These are phyloP conservation scores for Mesochorus sp. DNA, from an alignment of 2,888 invertebrate genomes.

Conservation along the genomic window DNA sequence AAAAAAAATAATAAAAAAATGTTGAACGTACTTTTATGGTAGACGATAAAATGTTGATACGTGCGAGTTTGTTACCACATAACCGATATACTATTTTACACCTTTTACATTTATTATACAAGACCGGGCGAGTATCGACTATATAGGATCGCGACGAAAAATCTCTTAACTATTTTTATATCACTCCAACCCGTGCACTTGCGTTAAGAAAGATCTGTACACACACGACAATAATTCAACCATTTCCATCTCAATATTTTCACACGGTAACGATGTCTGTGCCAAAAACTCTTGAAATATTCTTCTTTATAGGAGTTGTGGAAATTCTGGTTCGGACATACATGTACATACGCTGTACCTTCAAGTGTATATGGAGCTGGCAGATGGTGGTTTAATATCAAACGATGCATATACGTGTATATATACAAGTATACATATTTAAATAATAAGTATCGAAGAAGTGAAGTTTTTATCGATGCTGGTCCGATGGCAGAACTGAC, in stretches of 20 bases:
- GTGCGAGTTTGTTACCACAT: background rate
- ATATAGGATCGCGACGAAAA: background rate
- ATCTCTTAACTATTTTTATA: background rate
- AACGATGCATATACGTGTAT: background rate
- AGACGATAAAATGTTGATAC: background rate
- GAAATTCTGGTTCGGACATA: slow-evolving; percentile 38
- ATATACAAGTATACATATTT: background rate
- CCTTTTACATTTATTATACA: no score
- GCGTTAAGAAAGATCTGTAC: background rate
- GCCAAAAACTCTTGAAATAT: slow-evolving; percentile 38
- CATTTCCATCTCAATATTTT: slow-evolving; percentile 37
- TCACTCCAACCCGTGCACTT: background rate
- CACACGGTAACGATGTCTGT: slow-evolving; percentile 24
- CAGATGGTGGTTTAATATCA: background rate
- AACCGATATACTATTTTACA: slow-evolving; percentile 5
- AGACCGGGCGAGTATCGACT: background rate
- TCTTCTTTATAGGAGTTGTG: slow-evolving; percentile 35
- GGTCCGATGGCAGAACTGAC: slow-evolving; percentile 32
- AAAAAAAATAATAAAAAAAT: no score
- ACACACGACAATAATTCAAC: slow-evolving; percentile 37
- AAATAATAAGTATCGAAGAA: slow-evolving; percentile 47
- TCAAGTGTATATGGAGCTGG: background rate
- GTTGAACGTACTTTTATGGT: background rate
- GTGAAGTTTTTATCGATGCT: slow-evolving; percentile 51
- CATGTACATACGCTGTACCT: background rate